Evolutionary conservation across 2,113 vertebrate genomes (phyloP).

Genomic region (Microtus ochrogaster): DNA sequence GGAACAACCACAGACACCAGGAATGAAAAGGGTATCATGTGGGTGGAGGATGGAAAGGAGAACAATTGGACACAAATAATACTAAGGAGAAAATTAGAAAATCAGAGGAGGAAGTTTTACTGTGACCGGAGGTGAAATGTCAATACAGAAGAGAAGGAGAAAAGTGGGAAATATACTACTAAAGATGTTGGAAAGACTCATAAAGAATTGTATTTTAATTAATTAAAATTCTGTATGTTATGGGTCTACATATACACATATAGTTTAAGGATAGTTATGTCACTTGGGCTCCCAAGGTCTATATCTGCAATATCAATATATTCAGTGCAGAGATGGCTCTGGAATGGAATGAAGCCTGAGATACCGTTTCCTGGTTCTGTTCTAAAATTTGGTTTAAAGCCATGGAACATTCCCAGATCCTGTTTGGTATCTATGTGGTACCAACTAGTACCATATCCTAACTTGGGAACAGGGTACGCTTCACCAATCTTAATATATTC

Average conservation of each 20-base stretch:
- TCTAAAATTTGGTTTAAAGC: background rate
- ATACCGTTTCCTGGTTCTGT: background rate
- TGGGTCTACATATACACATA: background rate
- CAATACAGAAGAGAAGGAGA: background rate
- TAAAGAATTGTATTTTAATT: background rate
- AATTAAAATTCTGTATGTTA: background rate
- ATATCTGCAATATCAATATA: background rate
- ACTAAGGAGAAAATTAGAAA: background rate
- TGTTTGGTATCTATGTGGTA: background rate
- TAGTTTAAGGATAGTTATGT: background rate
- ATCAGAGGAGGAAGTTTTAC: background rate
- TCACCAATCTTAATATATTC: background rate
- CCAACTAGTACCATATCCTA: background rate
- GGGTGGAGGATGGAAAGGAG: rapidly evolving
- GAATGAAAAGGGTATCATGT: background rate
- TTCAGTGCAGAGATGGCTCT: background rate
- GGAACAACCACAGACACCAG: too few species aligned
- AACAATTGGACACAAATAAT: background rate
- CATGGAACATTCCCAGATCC: background rate
- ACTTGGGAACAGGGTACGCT: background rate
- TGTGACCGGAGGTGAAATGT: background rate
- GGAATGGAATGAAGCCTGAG: background rate
- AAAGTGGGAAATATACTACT: too few species aligned
- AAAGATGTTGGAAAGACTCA: background rate
- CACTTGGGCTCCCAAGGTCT: background rate